Conservation (phyloP, 2,797 vertebrate genomes). For the Gymnothorax javanicus region DNA sequence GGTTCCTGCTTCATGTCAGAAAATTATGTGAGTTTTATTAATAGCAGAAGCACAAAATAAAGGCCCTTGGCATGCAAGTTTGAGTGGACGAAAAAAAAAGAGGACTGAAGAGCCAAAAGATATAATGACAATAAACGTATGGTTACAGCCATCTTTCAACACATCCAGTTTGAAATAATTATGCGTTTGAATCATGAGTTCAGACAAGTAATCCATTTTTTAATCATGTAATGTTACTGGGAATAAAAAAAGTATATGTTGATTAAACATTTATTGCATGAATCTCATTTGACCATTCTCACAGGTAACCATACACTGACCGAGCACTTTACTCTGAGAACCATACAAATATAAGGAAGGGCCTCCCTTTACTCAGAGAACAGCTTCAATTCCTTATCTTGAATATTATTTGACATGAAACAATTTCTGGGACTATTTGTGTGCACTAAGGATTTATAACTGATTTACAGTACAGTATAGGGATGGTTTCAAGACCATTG, state of each 20-base stretch:
- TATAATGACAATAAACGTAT: neutral
- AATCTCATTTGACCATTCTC: neutral
- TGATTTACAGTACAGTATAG: too few species aligned
- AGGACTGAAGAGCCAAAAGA: neutral
- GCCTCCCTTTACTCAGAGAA: too few species aligned
- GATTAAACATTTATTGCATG: neutral
- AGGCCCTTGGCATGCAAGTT: neutral
- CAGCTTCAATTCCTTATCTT: too few species aligned
- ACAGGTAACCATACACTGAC: neutral
- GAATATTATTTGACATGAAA: too few species aligned
- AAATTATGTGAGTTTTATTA: neutral
- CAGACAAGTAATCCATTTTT: neutral
- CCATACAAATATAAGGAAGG: too few species aligned
- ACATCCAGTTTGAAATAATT: neutral
- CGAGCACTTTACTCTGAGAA: too few species aligned
- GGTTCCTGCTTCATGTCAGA: neutral
- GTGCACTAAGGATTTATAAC: too few species aligned
- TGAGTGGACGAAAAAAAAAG: neutral
- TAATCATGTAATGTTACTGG: neutral
- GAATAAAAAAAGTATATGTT: neutral
- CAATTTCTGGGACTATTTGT: too few species aligned
- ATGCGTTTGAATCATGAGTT: neutral
- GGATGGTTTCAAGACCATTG: too few species aligned
- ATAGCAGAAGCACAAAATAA: neutral
- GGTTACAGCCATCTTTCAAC: neutral